These are phyloP conservation scores for Pelodytes ibericus DNA, from an alignment of 2,797 vertebrate genomes.

Conservation along the genomic window DNA sequence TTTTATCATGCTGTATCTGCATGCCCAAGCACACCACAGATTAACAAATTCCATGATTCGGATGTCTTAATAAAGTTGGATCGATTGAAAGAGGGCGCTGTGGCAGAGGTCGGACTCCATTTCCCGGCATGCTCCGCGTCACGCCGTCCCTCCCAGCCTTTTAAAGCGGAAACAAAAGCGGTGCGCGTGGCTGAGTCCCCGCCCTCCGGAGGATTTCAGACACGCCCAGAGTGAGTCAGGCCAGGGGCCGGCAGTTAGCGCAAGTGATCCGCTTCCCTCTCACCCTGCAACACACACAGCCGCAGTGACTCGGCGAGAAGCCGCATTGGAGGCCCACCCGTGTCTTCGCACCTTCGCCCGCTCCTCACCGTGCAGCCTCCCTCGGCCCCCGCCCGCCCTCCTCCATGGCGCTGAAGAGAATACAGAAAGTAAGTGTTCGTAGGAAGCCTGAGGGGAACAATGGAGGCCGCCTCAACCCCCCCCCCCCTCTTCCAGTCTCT, in stretches of 20 bases:
- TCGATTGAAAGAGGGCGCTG: background rate
- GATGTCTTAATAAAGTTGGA: background rate
- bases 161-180: conserved; percentile 6
- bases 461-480: conserved; percentile 12
- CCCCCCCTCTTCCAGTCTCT: conserved; percentile 4
- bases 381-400: background rate
- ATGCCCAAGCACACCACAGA: no score
- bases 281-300: background rate
- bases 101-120: background rate
- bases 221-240: conserved; percentile 41
- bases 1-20: no score
- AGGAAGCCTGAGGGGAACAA: conserved; percentile 14
- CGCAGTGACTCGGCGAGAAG: conserved; percentile 48
- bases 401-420: conserved; percentile 52
- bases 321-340: background rate
- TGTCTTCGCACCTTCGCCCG: background rate
- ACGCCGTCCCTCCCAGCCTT: background rate
- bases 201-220: background rate
- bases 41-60: no score
- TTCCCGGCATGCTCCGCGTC: background rate
- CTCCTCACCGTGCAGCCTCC: background rate
- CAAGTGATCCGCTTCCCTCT: conserved; percentile 31
- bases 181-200: background rate
- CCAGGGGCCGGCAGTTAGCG: conserved; percentile 25
- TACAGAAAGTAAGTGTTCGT: conserved; percentile 41